phyloP scores from a whole-genome alignment of 2,113 vertebrate species.

The Gnathochromis pfefferi region DNA sequence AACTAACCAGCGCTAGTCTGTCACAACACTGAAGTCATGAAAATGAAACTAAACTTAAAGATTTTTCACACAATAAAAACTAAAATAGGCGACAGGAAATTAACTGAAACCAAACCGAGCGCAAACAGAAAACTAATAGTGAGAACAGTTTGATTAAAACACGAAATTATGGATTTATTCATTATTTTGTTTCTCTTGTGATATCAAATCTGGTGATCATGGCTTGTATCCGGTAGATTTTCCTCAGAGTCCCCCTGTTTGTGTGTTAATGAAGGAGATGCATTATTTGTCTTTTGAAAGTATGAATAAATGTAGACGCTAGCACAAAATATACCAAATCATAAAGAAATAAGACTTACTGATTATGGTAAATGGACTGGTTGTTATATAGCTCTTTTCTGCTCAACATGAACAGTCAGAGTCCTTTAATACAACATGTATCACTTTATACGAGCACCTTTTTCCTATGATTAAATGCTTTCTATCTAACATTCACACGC shows the following conservation, averaged over 20 bases:
- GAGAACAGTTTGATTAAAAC: neutral
- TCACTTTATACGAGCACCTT: neutral
- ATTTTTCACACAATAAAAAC: neutral
- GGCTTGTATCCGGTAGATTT: neutral
- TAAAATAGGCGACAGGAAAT: neutral
- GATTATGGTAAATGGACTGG: neutral
- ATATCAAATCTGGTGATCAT: rapidly evolving
- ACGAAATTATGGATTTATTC: neutral
- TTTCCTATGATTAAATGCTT: neutral
- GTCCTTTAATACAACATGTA: neutral
- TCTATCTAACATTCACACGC: neutral
- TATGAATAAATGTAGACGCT: rapidly evolving
- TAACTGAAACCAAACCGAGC: neutral
- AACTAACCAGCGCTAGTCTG: neutral
- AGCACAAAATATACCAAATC: neutral
- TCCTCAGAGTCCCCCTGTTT: neutral
- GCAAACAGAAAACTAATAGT: neutral
- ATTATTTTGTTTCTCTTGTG: neutral
- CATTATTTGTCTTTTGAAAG: neutral
- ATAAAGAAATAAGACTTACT: neutral
- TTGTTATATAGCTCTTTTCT: neutral
- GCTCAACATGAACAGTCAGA: neutral
- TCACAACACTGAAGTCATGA: neutral
- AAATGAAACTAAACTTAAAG: neutral
- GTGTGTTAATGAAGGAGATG: neutral